Evolutionary conservation across 2,797 vertebrate genomes (phyloP).

Genomic region (Sebastes taczanowskii): DNA sequence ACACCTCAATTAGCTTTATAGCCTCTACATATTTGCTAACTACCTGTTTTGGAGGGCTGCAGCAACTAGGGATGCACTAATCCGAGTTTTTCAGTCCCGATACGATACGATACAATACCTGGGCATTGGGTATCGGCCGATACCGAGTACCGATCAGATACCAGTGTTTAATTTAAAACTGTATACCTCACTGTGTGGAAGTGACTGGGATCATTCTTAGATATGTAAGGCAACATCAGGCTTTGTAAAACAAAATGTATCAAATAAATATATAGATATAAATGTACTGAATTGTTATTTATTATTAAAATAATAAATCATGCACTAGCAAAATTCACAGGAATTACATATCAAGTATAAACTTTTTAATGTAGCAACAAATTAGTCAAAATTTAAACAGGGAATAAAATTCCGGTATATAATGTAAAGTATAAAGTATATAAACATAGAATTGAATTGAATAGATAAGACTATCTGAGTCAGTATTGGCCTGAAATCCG

Average conservation of each 20-base stretch:
- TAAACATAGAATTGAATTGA: too few relatives aligned
- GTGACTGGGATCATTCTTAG: background rate
- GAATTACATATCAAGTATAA: too few relatives aligned
- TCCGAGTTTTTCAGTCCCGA: background rate
- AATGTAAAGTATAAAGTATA: too few relatives aligned
- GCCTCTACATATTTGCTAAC: conserved; percentile 1
- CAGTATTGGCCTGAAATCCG: too few relatives aligned
- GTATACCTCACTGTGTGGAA: background rate
- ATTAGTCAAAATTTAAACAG: too few relatives aligned
- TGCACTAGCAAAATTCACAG: too few relatives aligned
- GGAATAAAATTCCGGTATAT: too few relatives aligned
- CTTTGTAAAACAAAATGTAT: background rate
- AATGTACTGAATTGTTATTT: background rate
- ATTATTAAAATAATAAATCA: too few relatives aligned
- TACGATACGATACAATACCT: background rate
- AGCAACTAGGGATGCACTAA: conserved; percentile 1
- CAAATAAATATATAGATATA: background rate
- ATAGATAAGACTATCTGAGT: too few relatives aligned
- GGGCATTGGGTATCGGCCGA: background rate
- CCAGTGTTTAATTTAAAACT: background rate
- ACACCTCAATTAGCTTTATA: conserved; percentile 14
- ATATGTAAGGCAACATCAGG: background rate
- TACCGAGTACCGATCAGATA: background rate
- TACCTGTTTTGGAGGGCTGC: background rate
- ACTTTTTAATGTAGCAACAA: too few relatives aligned